Conservation (phyloP, 1,140 invertebrate species). For the Calliphora vicina region DNA sequence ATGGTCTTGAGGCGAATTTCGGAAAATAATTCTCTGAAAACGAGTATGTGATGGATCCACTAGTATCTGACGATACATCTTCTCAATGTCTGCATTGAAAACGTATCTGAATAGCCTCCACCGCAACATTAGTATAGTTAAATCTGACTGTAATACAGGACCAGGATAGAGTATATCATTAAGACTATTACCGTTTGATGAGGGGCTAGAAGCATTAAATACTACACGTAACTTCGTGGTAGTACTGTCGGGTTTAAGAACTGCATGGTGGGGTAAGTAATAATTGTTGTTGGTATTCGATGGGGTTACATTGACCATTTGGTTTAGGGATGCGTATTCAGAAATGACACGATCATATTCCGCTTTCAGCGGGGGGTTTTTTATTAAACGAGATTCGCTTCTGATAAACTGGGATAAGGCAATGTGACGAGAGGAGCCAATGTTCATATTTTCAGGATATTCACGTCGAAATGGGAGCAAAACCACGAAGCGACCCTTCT, state of each 20-base stretch:
- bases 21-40: background rate
- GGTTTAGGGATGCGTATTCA: background rate
- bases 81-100: background rate
- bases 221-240: constrained; percentile 17
- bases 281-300: background rate
- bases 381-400: background rate
- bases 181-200: background rate
- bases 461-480: background rate
- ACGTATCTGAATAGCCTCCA: background rate
- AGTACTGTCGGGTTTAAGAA: constrained; percentile 14
- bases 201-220: background rate
- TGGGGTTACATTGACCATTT: background rate
- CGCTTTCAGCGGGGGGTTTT: background rate
- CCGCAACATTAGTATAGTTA: background rate
- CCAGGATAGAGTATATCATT: background rate
- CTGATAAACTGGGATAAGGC: background rate
- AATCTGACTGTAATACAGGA: background rate
- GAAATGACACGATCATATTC: background rate
- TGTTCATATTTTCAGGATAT: background rate
- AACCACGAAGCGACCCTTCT: background rate
- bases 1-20: background rate
- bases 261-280: background rate
- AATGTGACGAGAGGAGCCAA: background rate
- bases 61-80: background rate
- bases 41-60: background rate